Base-by-base conservation (phyloP, 1,140 invertebrate genomes). In the Vollenhovia emeryi region DNA sequence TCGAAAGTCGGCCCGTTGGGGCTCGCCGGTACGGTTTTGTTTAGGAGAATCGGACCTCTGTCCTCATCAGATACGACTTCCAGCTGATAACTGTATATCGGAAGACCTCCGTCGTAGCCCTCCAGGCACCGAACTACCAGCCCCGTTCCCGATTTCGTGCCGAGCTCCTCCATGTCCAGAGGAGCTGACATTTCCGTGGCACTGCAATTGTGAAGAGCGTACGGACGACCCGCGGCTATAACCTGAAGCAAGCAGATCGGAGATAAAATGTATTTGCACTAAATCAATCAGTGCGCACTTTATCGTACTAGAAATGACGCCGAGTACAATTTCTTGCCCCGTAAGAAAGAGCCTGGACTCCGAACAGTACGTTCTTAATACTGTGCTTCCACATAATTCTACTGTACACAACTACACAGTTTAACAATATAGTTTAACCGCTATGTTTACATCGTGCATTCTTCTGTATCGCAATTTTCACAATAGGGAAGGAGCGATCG, bases 131-230 rank as follows among this genome's bases (percentile, higher is more conserved):
- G 96, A 4, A 98, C 97, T 91, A 97, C 96, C 69, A 98, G 91
- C 3, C 93, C 94, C 0, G 90, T 92, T 3, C 92, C 69, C 89
- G 94, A 68, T 93, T 95, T 90, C 91, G 92, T 91, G 94, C 95
- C 52, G 83, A 93, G 13, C 91, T 93, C 92, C 18, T 93, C 92
- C 7, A 85, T 48, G 9, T 93, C 93, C 55, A 91, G 48, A 0
- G 89, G 71, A 27, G 91, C 90, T 0, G 93, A 94, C 90, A 94
- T 89, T 62, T 94, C 93, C 33, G 92, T 93, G 2, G 92, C 96
- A n/a, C 97, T 97, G 93, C 98, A 99, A 94, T 98, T 98, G 86
- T 97, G 96, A 50, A 98, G 95, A 40, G 97, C 96, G 91, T 98
- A 98, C 13, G 98, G 98, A 36, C 97, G 97, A 88, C 98, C 98